Conservation (phyloP, 2,113 vertebrate species). For the Coracopsis vasa region DNA sequence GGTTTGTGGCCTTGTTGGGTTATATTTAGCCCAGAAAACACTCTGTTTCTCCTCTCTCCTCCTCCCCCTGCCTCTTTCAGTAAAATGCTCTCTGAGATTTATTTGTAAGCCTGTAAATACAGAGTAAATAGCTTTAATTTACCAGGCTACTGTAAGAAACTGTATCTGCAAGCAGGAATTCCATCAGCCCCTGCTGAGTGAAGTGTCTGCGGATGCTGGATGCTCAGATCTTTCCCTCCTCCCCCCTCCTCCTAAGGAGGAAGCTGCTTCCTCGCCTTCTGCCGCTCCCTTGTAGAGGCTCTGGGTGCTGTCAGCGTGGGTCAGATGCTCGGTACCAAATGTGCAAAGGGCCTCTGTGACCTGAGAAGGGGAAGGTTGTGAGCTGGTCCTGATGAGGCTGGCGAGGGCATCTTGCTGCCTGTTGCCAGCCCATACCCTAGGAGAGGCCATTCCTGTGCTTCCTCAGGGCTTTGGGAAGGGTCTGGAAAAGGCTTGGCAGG, state of each 20-base stretch:
- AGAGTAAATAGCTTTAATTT: constrained; percentile 71
- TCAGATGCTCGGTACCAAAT: rapidly evolving
- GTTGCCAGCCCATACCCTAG: not conserved
- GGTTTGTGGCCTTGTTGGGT: constrained; percentile 62
- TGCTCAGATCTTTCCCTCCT: not conserved
- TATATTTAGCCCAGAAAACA: constrained; percentile 64
- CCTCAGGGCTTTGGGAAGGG: not conserved
- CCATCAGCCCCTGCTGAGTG: not conserved
- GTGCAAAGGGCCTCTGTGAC: not conserved
- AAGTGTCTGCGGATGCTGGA: not conserved
- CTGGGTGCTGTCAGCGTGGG: rapidly evolving
- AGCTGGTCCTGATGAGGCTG: not conserved
- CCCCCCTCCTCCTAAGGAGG: not conserved
- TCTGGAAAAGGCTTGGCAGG: not conserved
- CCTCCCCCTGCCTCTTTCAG: constrained; percentile 23
- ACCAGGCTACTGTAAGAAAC: constrained; percentile 31
- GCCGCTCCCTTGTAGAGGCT: not conserved
- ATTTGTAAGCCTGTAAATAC: constrained; percentile 66
- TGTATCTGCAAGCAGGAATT: constrained; percentile 10
- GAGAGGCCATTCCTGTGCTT: not conserved
- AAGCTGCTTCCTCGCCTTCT: not conserved
- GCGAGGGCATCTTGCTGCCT: not conserved
- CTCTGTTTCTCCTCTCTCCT: not conserved
- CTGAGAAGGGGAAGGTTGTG: not conserved
- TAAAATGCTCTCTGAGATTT: constrained; percentile 62